Evolutionary conservation across 1,140 invertebrate species (phyloP).

Genomic region (Heterodera carotae): DNA sequence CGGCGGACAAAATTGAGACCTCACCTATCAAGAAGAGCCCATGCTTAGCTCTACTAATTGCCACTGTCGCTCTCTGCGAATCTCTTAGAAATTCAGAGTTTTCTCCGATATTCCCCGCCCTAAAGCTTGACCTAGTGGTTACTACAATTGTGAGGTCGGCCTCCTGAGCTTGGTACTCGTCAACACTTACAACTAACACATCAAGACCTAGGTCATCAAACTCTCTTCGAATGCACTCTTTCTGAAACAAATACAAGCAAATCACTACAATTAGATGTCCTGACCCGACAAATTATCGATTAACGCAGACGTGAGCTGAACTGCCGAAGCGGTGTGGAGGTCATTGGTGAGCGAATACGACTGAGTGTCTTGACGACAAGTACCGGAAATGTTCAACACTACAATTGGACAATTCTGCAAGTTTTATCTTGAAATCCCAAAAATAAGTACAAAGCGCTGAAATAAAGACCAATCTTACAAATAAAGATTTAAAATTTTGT

Average conservation of each 20-base stretch:
- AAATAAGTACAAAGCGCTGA: too few species aligned
- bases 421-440: too few species aligned
- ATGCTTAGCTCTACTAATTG: neutral
- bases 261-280: neutral
- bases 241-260: conserved; percentile 6
- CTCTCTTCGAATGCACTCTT: neutral
- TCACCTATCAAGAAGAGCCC: neutral
- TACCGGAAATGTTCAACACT: neutral
- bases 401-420: conserved; percentile 9
- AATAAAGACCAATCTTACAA: too few species aligned
- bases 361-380: neutral
- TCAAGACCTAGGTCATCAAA: neutral
- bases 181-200: neutral
- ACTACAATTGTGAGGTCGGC: neutral
- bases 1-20: neutral
- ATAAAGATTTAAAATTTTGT: too few species aligned
- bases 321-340: neutral
- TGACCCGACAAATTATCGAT: neutral
- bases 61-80: neutral
- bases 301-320: neutral
- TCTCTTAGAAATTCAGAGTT: neutral
- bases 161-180: neutral
- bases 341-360: conserved; percentile 8
- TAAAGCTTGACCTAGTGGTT: neutral
- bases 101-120: too few species aligned